These are phyloP conservation scores for Heliothis peltigera DNA, from an alignment of 2,888 invertebrate genomes.

Conservation along the genomic window DNA sequence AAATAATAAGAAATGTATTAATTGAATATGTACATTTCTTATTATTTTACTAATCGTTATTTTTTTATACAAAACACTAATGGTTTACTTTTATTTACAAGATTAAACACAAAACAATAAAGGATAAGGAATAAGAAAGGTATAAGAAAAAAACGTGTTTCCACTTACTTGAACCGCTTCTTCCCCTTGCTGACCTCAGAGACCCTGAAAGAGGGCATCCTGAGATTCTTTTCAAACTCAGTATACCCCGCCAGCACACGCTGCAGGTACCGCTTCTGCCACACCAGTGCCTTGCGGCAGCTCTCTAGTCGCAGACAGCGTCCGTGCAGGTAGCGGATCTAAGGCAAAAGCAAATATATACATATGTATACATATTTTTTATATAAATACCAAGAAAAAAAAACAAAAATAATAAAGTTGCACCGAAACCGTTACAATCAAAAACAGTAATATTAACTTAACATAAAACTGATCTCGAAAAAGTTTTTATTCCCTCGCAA, in stretches of 20 bases:
- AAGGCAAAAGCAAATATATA: background rate
- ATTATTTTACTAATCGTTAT: too few species aligned
- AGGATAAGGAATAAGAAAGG: too few species aligned
- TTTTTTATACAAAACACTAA: too few species aligned
- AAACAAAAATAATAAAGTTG: too few species aligned
- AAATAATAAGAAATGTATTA: too few species aligned
- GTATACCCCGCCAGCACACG: conserved; percentile 90
- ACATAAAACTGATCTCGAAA: background rate
- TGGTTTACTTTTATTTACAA: too few species aligned
- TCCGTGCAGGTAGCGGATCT: conserved; percentile 86
- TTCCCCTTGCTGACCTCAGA: conserved; percentile 59
- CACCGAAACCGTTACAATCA: background rate
- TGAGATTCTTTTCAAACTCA: conserved; percentile 87
- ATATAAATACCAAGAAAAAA: too few species aligned
- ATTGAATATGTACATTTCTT: too few species aligned
- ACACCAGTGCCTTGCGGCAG: conserved; percentile 95
- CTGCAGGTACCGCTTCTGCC: conserved; percentile 97
- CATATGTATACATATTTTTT: too few species aligned
- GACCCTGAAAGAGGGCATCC: conserved; percentile 63
- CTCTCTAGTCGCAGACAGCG: conserved; percentile 94
- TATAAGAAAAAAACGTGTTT: background rate
- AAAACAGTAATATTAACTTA: background rate
- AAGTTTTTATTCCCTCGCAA: background rate
- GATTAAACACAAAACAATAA: too few species aligned
- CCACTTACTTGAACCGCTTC: conserved; percentile 78